A percentile compares a stretch with the other conserved stretches of the same genome.
Conservation (phyloP, 2,113 vertebrate species). For the Nettapus auritus region DNA sequence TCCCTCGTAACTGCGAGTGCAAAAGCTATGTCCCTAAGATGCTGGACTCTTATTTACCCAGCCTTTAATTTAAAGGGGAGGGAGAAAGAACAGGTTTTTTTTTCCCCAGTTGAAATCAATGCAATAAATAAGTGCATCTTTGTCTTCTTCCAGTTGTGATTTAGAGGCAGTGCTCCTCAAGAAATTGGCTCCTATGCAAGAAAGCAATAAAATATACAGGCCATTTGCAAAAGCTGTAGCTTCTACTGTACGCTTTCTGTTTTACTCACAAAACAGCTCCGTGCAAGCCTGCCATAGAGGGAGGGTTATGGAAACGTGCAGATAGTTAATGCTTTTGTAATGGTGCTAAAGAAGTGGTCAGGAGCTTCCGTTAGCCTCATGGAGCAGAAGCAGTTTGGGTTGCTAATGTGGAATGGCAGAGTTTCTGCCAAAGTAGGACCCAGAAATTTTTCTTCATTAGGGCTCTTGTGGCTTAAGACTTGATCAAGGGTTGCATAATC, state of each 20-base stretch:
- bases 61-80: slow-evolving; percentile 45
- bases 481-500: background rate
- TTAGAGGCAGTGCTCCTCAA: slow-evolving; percentile 42
- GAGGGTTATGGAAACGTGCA: background rate
- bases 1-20: background rate
- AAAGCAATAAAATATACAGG: slow-evolving; percentile 26
- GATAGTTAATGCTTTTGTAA: slow-evolving; percentile 22
- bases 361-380: background rate
- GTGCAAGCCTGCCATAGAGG: background rate
- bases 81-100: background rate
- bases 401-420: background rate
- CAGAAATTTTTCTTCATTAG: background rate
- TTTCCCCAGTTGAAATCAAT: background rate
- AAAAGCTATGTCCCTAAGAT: background rate
- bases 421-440: background rate
- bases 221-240: background rate
- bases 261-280: background rate
- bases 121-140: slow-evolving; percentile 44
- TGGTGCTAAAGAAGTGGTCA: slow-evolving; percentile 4
- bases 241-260: background rate
- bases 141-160: slow-evolving; percentile 31
- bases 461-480: background rate
- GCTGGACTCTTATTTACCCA: background rate
- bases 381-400: background rate
- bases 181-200: slow-evolving; percentile 40